These are phyloP conservation scores for Pocillopora grandis DNA, from an alignment of 92 coral and sea anemone species.

Conservation along the genomic window DNA sequence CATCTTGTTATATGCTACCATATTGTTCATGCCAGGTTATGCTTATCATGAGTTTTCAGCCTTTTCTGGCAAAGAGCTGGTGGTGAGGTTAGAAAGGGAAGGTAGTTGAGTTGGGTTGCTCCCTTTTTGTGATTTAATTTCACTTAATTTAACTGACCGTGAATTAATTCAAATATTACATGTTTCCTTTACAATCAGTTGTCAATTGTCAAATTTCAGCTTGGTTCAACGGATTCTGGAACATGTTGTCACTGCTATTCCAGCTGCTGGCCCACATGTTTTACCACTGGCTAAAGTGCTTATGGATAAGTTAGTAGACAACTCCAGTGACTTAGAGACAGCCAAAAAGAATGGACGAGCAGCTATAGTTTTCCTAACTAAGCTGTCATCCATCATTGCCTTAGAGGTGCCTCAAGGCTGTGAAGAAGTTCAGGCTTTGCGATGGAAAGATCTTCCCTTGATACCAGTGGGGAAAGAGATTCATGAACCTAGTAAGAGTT, in stretches of 20 bases:
- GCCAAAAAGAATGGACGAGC: constrained; percentile 18
- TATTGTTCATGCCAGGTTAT: too few relatives aligned
- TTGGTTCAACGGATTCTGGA: constrained; percentile 14
- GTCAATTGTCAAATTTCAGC: not conserved
- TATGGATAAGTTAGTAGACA: not conserved
- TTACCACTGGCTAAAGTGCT: constrained; percentile 21
- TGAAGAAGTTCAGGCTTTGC: constrained; percentile 34
- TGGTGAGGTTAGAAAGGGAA: too few relatives aligned
- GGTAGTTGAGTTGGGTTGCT: too few relatives aligned
- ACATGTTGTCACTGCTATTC: not conserved
- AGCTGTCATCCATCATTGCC: constrained; percentile 43
- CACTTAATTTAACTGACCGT: too few relatives aligned
- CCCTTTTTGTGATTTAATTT: too few relatives aligned
- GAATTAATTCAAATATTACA: not conserved
- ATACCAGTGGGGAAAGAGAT: constrained; percentile 46
- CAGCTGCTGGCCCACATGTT: constrained; percentile 17
- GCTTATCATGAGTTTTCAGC: too few relatives aligned
- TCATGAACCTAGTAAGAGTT: constrained; percentile 20
- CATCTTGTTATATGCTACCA: too few relatives aligned
- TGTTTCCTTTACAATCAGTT: not conserved
- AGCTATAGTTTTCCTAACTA: constrained; percentile 28
- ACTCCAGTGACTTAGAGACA: not conserved
- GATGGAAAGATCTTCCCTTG: constrained; percentile 60
- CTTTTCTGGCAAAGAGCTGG: too few relatives aligned
- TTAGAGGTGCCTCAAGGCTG: constrained; percentile 45